Evolutionary conservation across 2,888 invertebrate genomes (phyloP).

Genomic region (Galerucella nymphaeae): DNA sequence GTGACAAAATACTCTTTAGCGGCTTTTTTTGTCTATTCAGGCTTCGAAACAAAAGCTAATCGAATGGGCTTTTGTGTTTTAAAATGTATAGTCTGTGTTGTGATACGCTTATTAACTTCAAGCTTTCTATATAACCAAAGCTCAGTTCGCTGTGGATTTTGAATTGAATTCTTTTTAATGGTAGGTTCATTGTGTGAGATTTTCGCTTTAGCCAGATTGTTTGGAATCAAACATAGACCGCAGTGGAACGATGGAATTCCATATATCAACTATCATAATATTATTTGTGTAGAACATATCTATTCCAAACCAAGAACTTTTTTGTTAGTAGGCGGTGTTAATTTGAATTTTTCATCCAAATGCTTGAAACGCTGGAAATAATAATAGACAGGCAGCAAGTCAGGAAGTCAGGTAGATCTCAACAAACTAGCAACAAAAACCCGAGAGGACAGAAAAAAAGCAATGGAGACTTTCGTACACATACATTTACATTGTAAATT

Average conservation of each 20-base stretch:
- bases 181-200: slow-evolving; percentile 7
- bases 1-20: slow-evolving; percentile 38
- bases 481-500: too few species aligned
- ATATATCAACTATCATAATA: background rate
- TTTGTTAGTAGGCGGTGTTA: too few species aligned
- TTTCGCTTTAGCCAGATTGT: background rate
- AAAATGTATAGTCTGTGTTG: slow-evolving; percentile 30
- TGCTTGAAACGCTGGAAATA: too few species aligned
- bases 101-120: slow-evolving; percentile 33
- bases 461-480: too few species aligned
- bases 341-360: too few species aligned
- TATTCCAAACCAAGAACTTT: too few species aligned
- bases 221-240: background rate
- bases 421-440: too few species aligned
- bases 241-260: background rate
- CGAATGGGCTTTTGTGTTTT: slow-evolving; percentile 31
- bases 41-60: slow-evolving; percentile 34
- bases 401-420: too few species aligned
- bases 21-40: slow-evolving; percentile 29
- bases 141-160: background rate
- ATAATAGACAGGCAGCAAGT: too few species aligned
- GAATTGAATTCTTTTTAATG: slow-evolving; percentile 12
- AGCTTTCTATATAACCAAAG: slow-evolving; percentile 24
- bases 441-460: too few species aligned
- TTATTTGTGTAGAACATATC: background rate